Conservation (phyloP, 2,113 vertebrate genomes). For the Mustela nigripes region DNA sequence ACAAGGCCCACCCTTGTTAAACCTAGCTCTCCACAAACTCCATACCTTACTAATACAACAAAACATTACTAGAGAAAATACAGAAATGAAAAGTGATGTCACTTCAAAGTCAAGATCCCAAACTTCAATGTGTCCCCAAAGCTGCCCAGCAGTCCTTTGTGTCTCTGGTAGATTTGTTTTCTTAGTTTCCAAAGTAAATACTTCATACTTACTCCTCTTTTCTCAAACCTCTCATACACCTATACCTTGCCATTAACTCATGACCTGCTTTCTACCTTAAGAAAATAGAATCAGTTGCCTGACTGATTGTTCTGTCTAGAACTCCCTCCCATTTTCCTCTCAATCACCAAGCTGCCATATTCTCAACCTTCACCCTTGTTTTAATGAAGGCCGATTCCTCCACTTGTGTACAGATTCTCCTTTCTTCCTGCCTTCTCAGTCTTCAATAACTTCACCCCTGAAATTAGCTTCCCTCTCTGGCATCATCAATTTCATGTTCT, state of each 20-base stretch:
- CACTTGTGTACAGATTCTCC: neutral
- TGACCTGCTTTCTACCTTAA: neutral
- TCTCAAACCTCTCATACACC: neutral
- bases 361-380: neutral
- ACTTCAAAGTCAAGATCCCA: neutral
- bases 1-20: neutral
- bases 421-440: neutral
- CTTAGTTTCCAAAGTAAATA: neutral
- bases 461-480: neutral
- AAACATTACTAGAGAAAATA: conserved; percentile 23
- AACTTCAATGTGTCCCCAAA: neutral
- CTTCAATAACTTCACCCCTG: neutral
- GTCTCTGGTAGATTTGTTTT: neutral
- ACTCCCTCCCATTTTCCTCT: neutral
- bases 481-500: neutral
- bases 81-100: conserved; percentile 38
- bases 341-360: neutral
- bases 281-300: neutral
- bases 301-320: neutral
- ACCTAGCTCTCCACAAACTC: neutral
- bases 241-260: neutral
- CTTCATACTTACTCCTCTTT: neutral
- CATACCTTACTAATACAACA: neutral
- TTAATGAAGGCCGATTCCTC: neutral
- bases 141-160: neutral